A percentile compares a stretch with the other conserved stretches of the same genome.
These are phyloP conservation scores for Merops nubicus DNA, from an alignment of 2,113 vertebrate species.

Conservation along the genomic window DNA sequence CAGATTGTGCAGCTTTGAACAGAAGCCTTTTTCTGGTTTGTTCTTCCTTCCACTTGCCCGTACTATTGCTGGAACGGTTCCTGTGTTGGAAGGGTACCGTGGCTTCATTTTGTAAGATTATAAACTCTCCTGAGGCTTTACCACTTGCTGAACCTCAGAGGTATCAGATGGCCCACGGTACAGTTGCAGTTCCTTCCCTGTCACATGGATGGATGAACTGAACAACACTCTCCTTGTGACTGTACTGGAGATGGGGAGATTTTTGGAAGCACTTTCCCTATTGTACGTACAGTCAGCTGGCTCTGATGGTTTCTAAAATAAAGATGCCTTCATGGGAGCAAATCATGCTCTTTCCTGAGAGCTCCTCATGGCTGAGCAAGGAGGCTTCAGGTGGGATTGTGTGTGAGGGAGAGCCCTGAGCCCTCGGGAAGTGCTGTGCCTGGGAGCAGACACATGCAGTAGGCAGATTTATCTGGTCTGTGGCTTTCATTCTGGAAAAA, in stretches of 20 bases:
- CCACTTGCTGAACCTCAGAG: background rate
- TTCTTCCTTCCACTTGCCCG: background rate
- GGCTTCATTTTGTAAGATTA: background rate
- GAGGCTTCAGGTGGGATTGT: background rate
- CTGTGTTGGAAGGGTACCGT: background rate
- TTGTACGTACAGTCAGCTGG: background rate
- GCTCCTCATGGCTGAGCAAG: background rate
- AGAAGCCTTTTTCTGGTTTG: background rate
- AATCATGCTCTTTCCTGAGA: fast-evolving
- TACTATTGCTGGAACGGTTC: background rate
- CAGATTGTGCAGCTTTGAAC: background rate
- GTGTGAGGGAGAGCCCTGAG: background rate
- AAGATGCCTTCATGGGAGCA: background rate
- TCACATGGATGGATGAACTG: background rate
- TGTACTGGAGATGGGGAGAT: background rate
- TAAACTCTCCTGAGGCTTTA: background rate
- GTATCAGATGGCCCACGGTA: background rate
- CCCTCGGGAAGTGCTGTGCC: background rate
- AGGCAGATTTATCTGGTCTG: background rate
- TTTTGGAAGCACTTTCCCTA: background rate
- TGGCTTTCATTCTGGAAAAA: background rate
- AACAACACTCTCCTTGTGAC: background rate
- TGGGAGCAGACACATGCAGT: background rate
- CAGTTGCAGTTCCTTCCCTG: background rate
- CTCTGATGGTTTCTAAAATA: background rate